Conservation (phyloP, 2,113 vertebrate genomes). For the Bolborhynchus lineola region DNA sequence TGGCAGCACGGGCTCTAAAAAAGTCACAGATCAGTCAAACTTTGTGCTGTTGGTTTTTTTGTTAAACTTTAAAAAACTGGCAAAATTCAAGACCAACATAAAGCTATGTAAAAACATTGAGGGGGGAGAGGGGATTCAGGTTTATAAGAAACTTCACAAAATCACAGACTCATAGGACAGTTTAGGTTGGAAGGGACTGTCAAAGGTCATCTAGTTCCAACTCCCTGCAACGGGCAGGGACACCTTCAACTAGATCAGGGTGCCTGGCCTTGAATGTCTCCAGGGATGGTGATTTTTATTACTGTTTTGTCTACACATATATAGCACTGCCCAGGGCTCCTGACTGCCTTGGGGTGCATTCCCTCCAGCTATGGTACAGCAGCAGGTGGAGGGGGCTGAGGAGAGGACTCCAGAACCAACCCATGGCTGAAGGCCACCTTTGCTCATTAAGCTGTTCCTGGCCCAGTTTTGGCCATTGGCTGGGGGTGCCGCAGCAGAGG, state of each 20-base stretch:
- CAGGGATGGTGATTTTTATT: background rate
- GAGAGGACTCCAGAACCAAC: background rate
- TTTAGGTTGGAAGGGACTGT: background rate
- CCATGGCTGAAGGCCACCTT: background rate
- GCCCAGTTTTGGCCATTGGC: background rate
- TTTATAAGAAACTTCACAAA: background rate
- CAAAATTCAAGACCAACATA: background rate
- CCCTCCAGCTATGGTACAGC: background rate
- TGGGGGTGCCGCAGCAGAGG: accelerated
- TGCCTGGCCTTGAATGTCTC: background rate
- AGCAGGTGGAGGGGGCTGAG: background rate
- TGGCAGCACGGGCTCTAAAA: accelerated
- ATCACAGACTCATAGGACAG: background rate
- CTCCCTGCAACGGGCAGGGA: background rate
- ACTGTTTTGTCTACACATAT: background rate
- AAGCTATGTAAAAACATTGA: background rate
- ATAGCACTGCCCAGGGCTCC: accelerated
- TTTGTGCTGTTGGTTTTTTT: background rate
- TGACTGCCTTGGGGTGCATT: background rate
- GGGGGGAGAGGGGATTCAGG: background rate
- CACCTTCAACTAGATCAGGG: background rate
- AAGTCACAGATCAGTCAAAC: background rate
- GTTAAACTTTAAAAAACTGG: background rate
- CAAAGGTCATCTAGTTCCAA: background rate
- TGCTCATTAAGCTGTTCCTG: background rate